Base-by-base conservation (phyloP, 2,888 invertebrate species). In the Anthophora plumipes region DNA sequence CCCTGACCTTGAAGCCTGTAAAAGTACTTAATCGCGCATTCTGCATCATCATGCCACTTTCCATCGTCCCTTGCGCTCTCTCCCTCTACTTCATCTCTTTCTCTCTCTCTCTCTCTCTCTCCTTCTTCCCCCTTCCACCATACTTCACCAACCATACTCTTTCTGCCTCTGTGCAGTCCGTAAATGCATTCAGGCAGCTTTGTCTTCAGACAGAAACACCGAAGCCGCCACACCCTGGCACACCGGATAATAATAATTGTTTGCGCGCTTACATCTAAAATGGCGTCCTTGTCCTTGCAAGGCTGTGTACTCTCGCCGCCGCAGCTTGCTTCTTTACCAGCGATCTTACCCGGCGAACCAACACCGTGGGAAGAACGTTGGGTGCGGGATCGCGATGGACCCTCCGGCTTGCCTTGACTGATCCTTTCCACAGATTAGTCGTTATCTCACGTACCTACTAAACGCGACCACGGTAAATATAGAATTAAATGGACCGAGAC, bases 201-300 rank as follows among this genome's bases (percentile, higher is more conserved):
- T 78, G 71, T 79, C 64, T 50, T 63, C 79, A 22, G 60, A 80
- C 39, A 64, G 69, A 70, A 70, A 61, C 70, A 64, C 63, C 57
- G 59, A 64, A 69, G 68, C 75, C 80, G 76, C 79, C 85, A 87
- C 87, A 82, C 77, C 85, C 87, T 78, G 57, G 17, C 25, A 31
- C 37, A 22, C 63, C 59, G 46, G 59, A 46, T 80, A 84, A 88
- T 84, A 86, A 86, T 87, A 88, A 87, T 87, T 88, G 86, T 88
- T 88, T 70, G 78, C 76, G 66, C 81, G 77, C 75, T 87, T 82
- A 79, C 84, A 72, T 89, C 83, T 85, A 89, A 90, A 91, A 87
- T 89, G 84, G 85, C 87, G 88, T 86, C 88, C 90, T 89, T 91
- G 91, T 91, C 91, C 91, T 91, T 91, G 91, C 91, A 89, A 90